phyloP scores from a whole-genome alignment of 1,140 invertebrate genomes.

The Drosophila nannoptera region DNA sequence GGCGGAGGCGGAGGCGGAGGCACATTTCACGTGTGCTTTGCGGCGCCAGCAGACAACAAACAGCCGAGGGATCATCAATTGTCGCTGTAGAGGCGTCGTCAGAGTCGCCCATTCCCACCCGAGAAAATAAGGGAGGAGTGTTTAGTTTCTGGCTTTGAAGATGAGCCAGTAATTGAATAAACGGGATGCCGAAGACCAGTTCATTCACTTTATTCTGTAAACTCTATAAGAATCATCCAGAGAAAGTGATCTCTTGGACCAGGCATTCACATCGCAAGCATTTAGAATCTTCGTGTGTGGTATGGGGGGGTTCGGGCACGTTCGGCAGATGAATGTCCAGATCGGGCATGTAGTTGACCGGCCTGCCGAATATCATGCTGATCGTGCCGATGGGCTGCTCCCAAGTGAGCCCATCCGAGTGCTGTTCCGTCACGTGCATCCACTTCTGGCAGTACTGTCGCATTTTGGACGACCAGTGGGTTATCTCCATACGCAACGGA shows the following conservation, averaged over 20 bases:
- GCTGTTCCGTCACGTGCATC: slow-evolving; percentile 34
- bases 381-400: slow-evolving; percentile 28
- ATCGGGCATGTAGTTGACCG: slow-evolving; percentile 26
- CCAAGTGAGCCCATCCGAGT: slow-evolving; percentile 12
- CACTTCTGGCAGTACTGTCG: neutral
- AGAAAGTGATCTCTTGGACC: neutral
- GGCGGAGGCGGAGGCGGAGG: too few species aligned
- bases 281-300: neutral
- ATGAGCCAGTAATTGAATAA: too few species aligned
- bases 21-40: too few species aligned
- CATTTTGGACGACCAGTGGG: slow-evolving; percentile 9
- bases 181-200: too few species aligned
- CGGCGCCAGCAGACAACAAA: too few species aligned
- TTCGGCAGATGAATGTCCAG: neutral
- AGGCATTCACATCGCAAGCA: neutral
- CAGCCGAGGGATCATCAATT: too few species aligned
- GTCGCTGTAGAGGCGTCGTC: too few species aligned
- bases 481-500: slow-evolving; percentile 30
- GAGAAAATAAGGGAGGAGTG: too few species aligned
- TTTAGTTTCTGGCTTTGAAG: too few species aligned
- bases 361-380: slow-evolving; percentile 38
- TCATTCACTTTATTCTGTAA: too few species aligned
- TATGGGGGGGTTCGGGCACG: neutral
- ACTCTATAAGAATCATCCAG: too few species aligned
- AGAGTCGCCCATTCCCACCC: too few species aligned